These are phyloP conservation scores for Vanessa atalanta DNA, from an alignment of 1,140 invertebrate genomes.

Conservation along the genomic window DNA sequence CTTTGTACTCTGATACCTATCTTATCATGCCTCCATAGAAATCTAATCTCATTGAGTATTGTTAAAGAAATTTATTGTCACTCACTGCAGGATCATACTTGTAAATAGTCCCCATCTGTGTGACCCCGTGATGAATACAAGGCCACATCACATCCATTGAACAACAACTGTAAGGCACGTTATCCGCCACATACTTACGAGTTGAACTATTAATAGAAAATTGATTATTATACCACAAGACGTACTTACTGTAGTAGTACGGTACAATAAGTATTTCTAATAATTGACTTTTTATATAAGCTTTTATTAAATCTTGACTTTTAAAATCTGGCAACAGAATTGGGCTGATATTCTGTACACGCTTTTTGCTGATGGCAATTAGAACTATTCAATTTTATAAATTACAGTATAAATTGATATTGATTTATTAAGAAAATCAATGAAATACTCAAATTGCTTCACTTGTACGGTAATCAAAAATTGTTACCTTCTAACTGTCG, in stretches of 20 bases:
- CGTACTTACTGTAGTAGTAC: not conserved
- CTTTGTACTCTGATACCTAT: not conserved
- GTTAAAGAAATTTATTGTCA: slow-evolving; percentile 4
- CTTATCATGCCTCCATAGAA: not conserved
- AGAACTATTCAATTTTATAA: too few species aligned
- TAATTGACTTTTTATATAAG: too few species aligned
- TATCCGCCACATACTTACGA: slow-evolving; percentile 68
- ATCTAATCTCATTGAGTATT: not conserved
- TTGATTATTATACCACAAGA: not conserved
- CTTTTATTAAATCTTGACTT: too few species aligned
- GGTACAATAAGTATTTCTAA: not conserved
- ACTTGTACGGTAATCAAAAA: too few species aligned
- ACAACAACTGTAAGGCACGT: slow-evolving; percentile 73
- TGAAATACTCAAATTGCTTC: too few species aligned
- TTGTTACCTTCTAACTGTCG: too few species aligned
- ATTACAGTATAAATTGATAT: too few species aligned
- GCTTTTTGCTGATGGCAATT: too few species aligned
- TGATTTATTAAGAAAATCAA: too few species aligned
- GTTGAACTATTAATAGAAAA: slow-evolving; percentile 22
- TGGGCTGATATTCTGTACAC: too few species aligned
- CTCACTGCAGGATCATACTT: slow-evolving; percentile 65
- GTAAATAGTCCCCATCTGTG: slow-evolving; percentile 59
- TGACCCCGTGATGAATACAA: slow-evolving; percentile 69
- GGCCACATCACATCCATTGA: slow-evolving; percentile 63
- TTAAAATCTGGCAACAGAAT: too few species aligned